Conservation (phyloP, 2,113 vertebrate species). For the Hippoglossus stenolepis region DNA sequence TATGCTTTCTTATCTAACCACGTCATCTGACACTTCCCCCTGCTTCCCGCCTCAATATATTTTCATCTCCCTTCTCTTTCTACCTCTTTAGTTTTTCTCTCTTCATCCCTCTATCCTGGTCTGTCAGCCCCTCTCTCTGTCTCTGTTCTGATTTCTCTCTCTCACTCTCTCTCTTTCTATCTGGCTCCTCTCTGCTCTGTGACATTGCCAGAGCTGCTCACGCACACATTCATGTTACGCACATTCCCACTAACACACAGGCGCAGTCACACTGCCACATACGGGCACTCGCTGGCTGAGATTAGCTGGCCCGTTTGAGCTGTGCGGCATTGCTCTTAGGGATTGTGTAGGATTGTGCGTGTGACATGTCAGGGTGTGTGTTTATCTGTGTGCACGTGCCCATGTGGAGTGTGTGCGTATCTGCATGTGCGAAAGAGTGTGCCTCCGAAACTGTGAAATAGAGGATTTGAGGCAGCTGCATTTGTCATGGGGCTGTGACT, state of each 20-base stretch:
- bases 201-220: slow-evolving; percentile 65
- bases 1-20: slow-evolving; percentile 55
- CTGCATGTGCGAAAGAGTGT: slow-evolving; percentile 35
- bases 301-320: slow-evolving; percentile 78
- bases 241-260: slow-evolving; percentile 22
- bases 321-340: slow-evolving; percentile 68
- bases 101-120: slow-evolving; percentile 50
- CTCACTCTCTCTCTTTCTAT: slow-evolving; percentile 34
- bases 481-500: slow-evolving; percentile 65
- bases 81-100: slow-evolving; percentile 45
- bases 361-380: slow-evolving; percentile 36
- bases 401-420: slow-evolving; percentile 26
- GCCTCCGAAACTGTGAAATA: slow-evolving; percentile 69
- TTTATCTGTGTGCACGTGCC: slow-evolving; percentile 21
- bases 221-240: slow-evolving; percentile 25
- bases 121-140: not conserved
- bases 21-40: slow-evolving; percentile 61
- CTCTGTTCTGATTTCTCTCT: slow-evolving; percentile 42
- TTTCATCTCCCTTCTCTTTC: slow-evolving; percentile 54
- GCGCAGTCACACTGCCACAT: slow-evolving; percentile 46
- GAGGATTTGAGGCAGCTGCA: slow-evolving; percentile 67
- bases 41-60: slow-evolving; percentile 55
- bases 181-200: slow-evolving; percentile 49
- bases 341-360: slow-evolving; percentile 59
- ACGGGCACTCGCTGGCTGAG: slow-evolving; percentile 60